Percentiles rank a stretch among this genome's conserved stretches.
Conservation (phyloP, 2,113 vertebrate species). For the Nipponia nippon region DNA sequence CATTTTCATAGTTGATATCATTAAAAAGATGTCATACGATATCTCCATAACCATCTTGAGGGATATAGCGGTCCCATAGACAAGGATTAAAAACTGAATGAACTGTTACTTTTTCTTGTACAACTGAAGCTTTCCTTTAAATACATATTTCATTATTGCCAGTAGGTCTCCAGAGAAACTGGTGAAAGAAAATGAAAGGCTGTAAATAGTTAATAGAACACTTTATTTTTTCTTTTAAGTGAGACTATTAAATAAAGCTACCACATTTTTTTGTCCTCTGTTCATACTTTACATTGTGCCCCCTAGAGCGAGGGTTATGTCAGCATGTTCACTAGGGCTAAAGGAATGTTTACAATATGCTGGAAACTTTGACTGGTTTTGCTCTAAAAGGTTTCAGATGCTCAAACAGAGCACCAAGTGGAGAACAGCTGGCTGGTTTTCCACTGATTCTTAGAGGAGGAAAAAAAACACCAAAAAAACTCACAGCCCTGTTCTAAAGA, state of each 20-base stretch:
- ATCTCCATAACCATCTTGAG: not conserved
- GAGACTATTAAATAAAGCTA: conserved; percentile 59
- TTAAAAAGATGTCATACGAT: not conserved
- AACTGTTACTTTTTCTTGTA: not conserved
- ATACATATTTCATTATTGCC: conserved; percentile 44
- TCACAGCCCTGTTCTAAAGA: not conserved
- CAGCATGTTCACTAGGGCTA: conserved; percentile 50
- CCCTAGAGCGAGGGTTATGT: conserved; percentile 49
- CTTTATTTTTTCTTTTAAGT: conserved; percentile 48
- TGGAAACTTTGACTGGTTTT: conserved; percentile 66
- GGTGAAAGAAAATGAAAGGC: conserved; percentile 18
- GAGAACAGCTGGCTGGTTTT: conserved; percentile 65
- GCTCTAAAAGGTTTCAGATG: conserved; percentile 79
- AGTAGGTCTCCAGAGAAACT: conserved; percentile 28
- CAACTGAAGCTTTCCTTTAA: not conserved
- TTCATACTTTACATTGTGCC: conserved; percentile 35
- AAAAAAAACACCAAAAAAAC: not conserved
- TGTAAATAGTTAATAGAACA: conserved; percentile 58
- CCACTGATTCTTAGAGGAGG: not conserved
- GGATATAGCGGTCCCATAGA: not conserved
- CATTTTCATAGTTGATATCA: not conserved
- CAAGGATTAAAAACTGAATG: not conserved
- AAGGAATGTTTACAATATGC: conserved; percentile 72
- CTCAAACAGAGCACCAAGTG: conserved; percentile 53
- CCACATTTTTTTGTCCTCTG: conserved; percentile 38